A percentile compares a stretch with the other conserved stretches of the same genome.
phyloP scores from a whole-genome alignment of 2,113 vertebrate genomes.

The Thunnus thynnus region DNA sequence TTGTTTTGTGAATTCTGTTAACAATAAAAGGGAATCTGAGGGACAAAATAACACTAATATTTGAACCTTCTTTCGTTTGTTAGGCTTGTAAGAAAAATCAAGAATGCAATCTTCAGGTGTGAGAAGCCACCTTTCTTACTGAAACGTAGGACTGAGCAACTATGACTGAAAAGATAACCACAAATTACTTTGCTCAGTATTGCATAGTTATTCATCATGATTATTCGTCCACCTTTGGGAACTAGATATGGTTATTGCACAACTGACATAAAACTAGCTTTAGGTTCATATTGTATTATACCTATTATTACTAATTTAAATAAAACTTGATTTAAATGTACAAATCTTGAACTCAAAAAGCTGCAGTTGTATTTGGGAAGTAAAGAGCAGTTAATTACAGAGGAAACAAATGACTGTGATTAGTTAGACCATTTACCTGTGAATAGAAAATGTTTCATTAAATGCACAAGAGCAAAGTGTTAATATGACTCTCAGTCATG shows the following conservation, averaged over 20 bases:
- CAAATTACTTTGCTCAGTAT: background rate
- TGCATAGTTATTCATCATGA: background rate
- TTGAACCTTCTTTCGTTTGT: background rate
- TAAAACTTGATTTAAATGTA: no score
- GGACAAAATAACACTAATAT: background rate
- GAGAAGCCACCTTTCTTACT: background rate
- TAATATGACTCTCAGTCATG: background rate
- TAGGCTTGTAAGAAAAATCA: background rate
- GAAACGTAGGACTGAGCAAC: background rate
- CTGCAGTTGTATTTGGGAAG: background rate
- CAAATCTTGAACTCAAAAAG: background rate
- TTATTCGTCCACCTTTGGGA: background rate
- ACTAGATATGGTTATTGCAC: background rate
- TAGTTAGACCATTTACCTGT: background rate
- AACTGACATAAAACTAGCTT: background rate
- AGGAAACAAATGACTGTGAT: background rate
- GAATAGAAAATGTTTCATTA: slow-evolving; percentile 2
- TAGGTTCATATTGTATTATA: no score
- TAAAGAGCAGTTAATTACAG: background rate
- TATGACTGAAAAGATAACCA: background rate
- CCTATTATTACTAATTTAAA: background rate
- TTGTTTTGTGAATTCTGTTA: background rate
- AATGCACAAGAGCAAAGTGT: slow-evolving; percentile 4
- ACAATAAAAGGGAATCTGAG: background rate
- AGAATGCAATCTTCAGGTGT: background rate